Evolutionary conservation across 2,888 invertebrate species (phyloP), one percentile per base, ranked within the genome.

Genomic region (Isoperla grammatica): DNA sequence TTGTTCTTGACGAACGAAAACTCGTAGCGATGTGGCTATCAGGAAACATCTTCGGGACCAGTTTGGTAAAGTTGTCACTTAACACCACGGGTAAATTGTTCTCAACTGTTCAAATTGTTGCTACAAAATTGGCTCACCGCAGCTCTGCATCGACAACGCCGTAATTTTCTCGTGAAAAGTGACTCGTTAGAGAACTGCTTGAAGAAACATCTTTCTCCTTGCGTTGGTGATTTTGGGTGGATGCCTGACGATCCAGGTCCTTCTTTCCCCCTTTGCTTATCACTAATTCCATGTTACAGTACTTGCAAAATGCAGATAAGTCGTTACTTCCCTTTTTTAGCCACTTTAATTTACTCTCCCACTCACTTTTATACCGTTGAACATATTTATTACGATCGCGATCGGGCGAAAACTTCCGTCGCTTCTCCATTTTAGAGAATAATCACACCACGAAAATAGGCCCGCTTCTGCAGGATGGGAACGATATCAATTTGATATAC

Each of bases 41-140:
- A 9, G 2, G 39, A 15, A 37, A 54, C 35, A 54, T 37, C 17
- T 54, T 5, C 15, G 39, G 54, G 6, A 54, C 54, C n/a, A 54
- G 12, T 17, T 54, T 54, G 15, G 54, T 37, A 35, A 54, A 54
- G 40, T 17, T 54, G 17, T 54, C 35, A 37, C 35, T 50, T 3
- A 50, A n/a, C 13, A 17, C 40, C n/a, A 54, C 17, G 1, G 39
- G 39, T 17, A 54, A 54, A 37, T 54, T 54, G 17, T 54, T 54
- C 35, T 54, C 35, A n/a, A n/a, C n/a, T n/a, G n/a, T n/a, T n/a
- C n/a, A n/a, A n/a, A n/a, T n/a, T n/a, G n/a, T n/a, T 19, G 17
- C 12, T 12, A 35, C 29, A 37, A 54, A 54, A 17, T 54, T 54
- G 5, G 13, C 29, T 13, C 54, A 35, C 29, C 29, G 4, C 8